A percentile compares a stretch with the other conserved stretches of the same genome.
phyloP scores from a whole-genome alignment of 2,888 invertebrate species.

The Cenopis cana region DNA sequence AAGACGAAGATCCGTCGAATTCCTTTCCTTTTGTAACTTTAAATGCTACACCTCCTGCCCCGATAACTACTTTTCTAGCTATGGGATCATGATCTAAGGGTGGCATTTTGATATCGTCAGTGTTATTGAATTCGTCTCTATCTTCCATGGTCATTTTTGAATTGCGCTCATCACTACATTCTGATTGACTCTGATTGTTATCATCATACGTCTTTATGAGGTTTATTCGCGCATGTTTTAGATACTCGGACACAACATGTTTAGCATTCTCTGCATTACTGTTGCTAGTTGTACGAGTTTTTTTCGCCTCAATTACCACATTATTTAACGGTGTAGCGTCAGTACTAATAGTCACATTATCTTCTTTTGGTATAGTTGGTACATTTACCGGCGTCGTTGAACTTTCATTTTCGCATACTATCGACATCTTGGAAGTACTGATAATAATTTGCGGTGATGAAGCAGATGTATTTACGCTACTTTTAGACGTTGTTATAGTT shows the following conservation, averaged over 20 bases:
- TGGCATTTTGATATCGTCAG: conserved; percentile 67
- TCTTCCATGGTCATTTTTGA: conserved; percentile 66
- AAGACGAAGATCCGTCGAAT: conserved; percentile 71
- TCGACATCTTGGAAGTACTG: conserved; percentile 54
- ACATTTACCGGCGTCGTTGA: conserved; percentile 48
- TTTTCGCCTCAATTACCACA: conserved; percentile 59
- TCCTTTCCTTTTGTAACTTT: conserved; percentile 84
- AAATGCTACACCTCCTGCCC: conserved; percentile 86
- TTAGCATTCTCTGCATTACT: conserved; percentile 84
- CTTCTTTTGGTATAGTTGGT: conserved; percentile 60
- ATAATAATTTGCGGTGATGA: conserved; percentile 52
- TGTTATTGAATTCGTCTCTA: conserved; percentile 60
- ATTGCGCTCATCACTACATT: conserved; percentile 61
- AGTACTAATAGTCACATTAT: conserved; percentile 50
- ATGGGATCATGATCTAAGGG: conserved; percentile 77
- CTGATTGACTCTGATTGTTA: conserved; percentile 61
- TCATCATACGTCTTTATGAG: conserved; percentile 74
- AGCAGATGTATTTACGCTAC: conserved; percentile 51
- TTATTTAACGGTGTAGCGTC: conserved; percentile 50
- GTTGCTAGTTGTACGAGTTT: conserved; percentile 58
- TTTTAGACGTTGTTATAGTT: conserved; percentile 52
- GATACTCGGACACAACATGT: conserved; percentile 87
- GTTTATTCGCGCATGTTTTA: conserved; percentile 86
- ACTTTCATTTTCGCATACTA: conserved; percentile 53
- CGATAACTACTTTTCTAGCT: conserved; percentile 86